These are phyloP conservation scores for Callorhinus ursinus DNA, from an alignment of 2,113 vertebrate species.

Conservation along the genomic window DNA sequence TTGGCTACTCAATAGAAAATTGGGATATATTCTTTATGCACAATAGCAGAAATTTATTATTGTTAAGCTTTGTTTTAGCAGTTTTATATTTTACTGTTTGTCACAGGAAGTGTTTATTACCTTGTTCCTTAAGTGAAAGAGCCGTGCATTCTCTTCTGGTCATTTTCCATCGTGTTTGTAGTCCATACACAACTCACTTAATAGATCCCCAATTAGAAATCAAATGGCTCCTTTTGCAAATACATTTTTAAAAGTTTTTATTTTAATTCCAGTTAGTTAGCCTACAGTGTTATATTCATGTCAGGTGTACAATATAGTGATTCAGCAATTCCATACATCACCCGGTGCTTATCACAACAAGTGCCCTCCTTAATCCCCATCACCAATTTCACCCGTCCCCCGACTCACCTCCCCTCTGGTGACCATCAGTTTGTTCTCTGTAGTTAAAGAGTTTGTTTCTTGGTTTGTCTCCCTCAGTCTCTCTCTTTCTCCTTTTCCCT, in stretches of 20 bases:
- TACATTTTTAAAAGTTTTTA: background rate
- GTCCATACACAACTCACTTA: background rate
- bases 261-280: background rate
- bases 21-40: background rate
- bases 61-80: conserved; percentile 14
- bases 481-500: background rate
- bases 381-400: background rate
- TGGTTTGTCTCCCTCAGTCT: background rate
- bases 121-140: background rate
- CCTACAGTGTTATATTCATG: background rate
- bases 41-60: background rate
- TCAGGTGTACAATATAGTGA: background rate
- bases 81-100: background rate
- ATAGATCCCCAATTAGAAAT: background rate
- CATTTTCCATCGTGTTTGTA: background rate
- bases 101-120: background rate
- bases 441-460: background rate
- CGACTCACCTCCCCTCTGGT: background rate
- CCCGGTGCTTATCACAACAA: background rate
- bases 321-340: background rate
- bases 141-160: background rate
- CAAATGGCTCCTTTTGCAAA: background rate
- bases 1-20: conserved; percentile 21
- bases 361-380: background rate
- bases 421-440: background rate